A percentile compares a stretch with the other conserved stretches of the same genome.
phyloP scores from a whole-genome alignment of 2,797 vertebrate species.

The Dallia pectoralis region DNA sequence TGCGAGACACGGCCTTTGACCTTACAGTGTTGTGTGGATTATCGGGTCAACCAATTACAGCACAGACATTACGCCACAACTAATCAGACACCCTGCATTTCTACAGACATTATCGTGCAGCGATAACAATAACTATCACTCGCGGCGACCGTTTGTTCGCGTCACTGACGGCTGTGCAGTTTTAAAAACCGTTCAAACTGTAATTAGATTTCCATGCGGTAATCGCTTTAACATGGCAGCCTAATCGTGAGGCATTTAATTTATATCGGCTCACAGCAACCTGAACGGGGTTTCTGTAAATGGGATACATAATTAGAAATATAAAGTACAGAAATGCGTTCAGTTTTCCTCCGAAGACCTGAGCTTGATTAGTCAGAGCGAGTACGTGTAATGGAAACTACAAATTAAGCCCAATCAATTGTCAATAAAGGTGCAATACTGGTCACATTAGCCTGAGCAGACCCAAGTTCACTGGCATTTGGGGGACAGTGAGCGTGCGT shows the following conservation, averaged over 20 bases:
- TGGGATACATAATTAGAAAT: neutral
- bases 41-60: neutral
- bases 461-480: neutral
- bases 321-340: neutral
- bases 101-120: neutral
- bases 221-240: neutral
- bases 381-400: neutral
- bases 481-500: neutral
- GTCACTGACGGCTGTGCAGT: neutral
- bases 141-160: neutral
- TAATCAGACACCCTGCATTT: neutral
- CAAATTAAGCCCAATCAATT: neutral
- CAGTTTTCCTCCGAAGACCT: neutral
- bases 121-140: neutral
- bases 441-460: neutral
- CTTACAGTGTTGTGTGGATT: neutral
- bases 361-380: neutral
- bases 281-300: neutral
- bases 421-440: slow-evolving; percentile 3
- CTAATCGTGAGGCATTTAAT: neutral
- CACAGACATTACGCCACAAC: neutral
- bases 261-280: neutral
- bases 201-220: neutral
- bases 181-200: neutral
- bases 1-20: neutral